phyloP scores from a whole-genome alignment of 2,888 invertebrate genomes.

The Lucinisca nassula region DNA sequence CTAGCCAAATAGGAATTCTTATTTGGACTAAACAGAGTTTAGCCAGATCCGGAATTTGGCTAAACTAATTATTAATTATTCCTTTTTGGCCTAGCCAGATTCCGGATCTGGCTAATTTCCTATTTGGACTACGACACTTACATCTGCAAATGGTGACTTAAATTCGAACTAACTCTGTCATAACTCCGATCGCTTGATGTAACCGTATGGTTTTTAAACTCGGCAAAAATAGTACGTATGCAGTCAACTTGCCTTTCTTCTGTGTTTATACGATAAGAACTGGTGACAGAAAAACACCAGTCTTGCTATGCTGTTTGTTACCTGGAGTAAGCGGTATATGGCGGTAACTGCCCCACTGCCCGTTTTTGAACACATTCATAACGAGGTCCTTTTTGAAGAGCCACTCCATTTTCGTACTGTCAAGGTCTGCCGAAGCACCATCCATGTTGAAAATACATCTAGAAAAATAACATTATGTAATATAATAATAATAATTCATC shows the following conservation, averaged over 20 bases:
- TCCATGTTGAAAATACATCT: conserved; percentile 1
- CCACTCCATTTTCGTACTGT: background rate
- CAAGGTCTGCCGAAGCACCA: background rate
- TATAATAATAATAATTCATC: too few relatives aligned
- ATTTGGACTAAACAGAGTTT: too few relatives aligned
- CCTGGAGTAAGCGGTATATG: background rate
- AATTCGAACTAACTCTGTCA: background rate
- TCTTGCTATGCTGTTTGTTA: too few relatives aligned
- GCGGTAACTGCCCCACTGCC: background rate
- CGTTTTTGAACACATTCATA: background rate
- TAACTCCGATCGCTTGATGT: background rate
- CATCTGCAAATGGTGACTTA: background rate
- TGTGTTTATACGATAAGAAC: background rate
- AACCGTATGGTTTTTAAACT: background rate
- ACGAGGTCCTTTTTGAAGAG: background rate
- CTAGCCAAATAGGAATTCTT: too few relatives aligned
- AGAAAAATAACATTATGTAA: background rate
- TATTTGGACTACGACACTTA: too few relatives aligned
- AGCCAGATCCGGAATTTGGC: too few relatives aligned
- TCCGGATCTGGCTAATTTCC: too few relatives aligned
- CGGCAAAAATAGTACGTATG: background rate
- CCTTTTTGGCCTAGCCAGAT: too few relatives aligned
- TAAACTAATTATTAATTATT: too few relatives aligned
- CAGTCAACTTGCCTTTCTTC: background rate
- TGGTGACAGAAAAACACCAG: too few relatives aligned